Conservation (phyloP, 2,888 invertebrate genomes). For the Lottia gigantea region DNA sequence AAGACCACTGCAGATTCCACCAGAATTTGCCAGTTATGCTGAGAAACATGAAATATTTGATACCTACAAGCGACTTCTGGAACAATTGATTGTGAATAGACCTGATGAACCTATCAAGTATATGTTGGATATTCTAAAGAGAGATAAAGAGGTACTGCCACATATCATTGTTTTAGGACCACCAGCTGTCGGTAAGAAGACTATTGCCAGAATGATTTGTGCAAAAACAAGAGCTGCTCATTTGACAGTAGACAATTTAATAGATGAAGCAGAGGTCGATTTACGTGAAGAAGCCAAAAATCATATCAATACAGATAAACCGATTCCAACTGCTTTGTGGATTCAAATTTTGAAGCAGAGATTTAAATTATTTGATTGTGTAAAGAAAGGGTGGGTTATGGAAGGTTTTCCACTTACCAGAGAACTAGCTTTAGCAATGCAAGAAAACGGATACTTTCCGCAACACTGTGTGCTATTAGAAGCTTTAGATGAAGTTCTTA, state of each 20-base stretch:
- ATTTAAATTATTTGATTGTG: slow-evolving; percentile 59
- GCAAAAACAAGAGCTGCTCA: slow-evolving; percentile 56
- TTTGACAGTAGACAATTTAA: slow-evolving; percentile 52
- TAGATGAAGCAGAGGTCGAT: slow-evolving; percentile 53
- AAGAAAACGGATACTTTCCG: slow-evolving; percentile 58
- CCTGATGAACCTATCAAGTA: slow-evolving; percentile 62
- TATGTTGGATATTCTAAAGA: slow-evolving; percentile 58
- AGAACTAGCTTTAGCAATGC: slow-evolving; percentile 60
- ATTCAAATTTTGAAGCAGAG: slow-evolving; percentile 51
- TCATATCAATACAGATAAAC: slow-evolving; percentile 48
- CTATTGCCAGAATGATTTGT: slow-evolving; percentile 59
- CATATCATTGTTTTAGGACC: slow-evolving; percentile 64
- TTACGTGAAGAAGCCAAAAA: slow-evolving; percentile 47
- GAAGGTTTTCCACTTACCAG: slow-evolving; percentile 62
- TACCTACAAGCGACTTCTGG: slow-evolving; percentile 62
- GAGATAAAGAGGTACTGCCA: slow-evolving; percentile 64
- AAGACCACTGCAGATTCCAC: slow-evolving; percentile 63
- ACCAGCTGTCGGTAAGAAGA: slow-evolving; percentile 63
- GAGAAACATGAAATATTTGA: slow-evolving; percentile 67
- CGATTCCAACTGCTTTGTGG: slow-evolving; percentile 60
- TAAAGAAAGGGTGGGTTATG: slow-evolving; percentile 65
- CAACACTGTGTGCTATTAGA: slow-evolving; percentile 64
- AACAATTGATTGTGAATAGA: slow-evolving; percentile 58
- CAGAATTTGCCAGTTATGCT: slow-evolving; percentile 65
- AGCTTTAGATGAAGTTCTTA: slow-evolving; percentile 62